Evolutionary conservation across 2,888 invertebrate species (phyloP), one percentile per base, ranked within the genome.

Genomic region (Drosophila prostipennis): DNA sequence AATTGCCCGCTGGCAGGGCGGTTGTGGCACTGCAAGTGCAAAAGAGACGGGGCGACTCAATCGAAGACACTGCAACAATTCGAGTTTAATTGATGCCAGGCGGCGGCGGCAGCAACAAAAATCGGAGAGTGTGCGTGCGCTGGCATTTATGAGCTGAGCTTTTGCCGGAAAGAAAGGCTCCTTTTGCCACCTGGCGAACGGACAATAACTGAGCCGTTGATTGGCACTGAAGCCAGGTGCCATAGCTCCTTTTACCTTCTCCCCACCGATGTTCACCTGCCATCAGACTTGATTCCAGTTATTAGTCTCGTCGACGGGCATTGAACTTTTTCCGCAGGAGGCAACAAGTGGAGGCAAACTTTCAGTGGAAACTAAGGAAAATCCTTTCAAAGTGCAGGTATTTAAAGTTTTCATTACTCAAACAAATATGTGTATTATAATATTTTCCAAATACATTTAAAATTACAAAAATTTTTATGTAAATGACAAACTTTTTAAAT

Each of bases 181-280:
- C 72, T 84, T 80, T 76, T 74, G 82, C 72, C 72, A 73, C 65
- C 71, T 60, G 65, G 40, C 57, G 61, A 67, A 67, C 78, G 82
- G 87, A 79, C 79, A 84, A 87, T 81, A 77, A 65, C 82, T 81
- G 74, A 70, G 70, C 76, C 77, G 73, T 79, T 82, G 87, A 87
- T 82, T 82, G 82, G 79, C 85, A 85, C 52, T 65, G 64, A 43
- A 36, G 42, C 23, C 56, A 64, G 67, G 73, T 72, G 72, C 32
- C 40, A 56, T 16, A 26, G 49, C 16, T 29, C 11, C n/a, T 52
- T 34, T 36, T 14, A 42, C 19, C 36, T 29, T 11, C 45, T 29
- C 2, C 23, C 39, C 11, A 8, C 26, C 34, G 34, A 16, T 48
- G 19, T 48, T 7, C 37, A 6, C 37, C 19, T 39, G 46, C 53